These are phyloP conservation scores for Phainopepla nitens DNA, from an alignment of 2,113 vertebrate species.

Conservation along the genomic window DNA sequence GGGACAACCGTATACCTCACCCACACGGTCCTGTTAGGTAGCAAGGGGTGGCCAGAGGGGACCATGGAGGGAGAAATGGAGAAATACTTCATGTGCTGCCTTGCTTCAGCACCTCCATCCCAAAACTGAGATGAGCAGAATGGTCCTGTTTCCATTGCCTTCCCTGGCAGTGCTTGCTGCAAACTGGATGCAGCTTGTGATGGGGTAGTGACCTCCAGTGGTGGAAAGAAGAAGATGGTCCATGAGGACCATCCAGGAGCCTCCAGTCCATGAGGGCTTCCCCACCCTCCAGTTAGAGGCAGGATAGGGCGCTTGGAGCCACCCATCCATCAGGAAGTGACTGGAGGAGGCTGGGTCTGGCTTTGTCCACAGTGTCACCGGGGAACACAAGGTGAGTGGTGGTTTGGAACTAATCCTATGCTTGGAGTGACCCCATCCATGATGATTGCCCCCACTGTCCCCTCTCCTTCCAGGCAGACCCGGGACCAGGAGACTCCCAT, in stretches of 20 bases:
- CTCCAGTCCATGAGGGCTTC: neutral
- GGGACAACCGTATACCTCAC: neutral
- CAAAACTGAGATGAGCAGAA: neutral
- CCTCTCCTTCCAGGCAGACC: slow-evolving; percentile 69
- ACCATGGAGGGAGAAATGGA: neutral
- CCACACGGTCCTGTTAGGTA: accelerated
- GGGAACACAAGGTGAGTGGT: neutral
- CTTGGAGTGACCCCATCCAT: neutral
- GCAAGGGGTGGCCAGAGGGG: accelerated
- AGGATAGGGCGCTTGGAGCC: neutral
- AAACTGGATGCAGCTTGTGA: neutral
- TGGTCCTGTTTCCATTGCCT: neutral
- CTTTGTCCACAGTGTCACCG: neutral
- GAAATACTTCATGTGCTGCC: neutral
- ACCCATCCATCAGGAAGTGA: neutral
- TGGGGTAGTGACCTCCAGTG: slow-evolving; percentile 60
- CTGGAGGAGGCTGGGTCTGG: neutral
- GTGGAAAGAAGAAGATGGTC: slow-evolving; percentile 10
- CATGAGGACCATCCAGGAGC: neutral
- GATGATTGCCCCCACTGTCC: accelerated
- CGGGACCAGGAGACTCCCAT: slow-evolving; percentile 79
- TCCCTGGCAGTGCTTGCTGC: neutral
- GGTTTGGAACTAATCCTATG: neutral
- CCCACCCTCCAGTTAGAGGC: neutral
- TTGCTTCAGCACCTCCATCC: neutral